A percentile compares a stretch with the other conserved stretches of the same genome.
Evolutionary conservation across 2,113 vertebrate species (phyloP).

Genomic region (Myiagra hebetior): DNA sequence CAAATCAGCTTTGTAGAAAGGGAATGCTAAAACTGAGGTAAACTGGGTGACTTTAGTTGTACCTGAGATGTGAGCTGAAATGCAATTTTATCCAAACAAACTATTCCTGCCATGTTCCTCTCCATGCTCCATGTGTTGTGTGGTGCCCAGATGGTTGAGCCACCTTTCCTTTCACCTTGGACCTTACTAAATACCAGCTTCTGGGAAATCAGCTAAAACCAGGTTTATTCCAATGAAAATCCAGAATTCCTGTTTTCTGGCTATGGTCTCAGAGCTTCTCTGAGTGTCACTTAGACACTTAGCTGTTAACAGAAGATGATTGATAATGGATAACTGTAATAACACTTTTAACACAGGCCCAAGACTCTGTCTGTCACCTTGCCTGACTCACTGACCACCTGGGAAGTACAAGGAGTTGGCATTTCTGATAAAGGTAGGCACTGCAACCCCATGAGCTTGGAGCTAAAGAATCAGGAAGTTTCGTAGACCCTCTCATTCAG

Average conservation of each 20-base stretch:
- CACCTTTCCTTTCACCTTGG: neutral
- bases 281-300: neutral
- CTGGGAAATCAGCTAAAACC: neutral
- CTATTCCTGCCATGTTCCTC: neutral
- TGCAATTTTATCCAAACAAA: neutral
- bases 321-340: neutral
- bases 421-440: slow-evolving; percentile 83
- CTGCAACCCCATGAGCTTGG: neutral
- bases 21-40: neutral
- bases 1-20: neutral
- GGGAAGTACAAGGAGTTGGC: slow-evolving; percentile 87
- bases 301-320: neutral
- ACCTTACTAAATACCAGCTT: neutral
- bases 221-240: neutral
- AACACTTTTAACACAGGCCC: slow-evolving; percentile 40
- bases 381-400: slow-evolving; percentile 92
- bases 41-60: neutral
- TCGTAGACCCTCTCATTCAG: neutral
- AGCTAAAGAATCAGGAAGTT: neutral
- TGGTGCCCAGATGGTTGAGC: neutral
- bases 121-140: neutral
- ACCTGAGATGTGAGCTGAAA: neutral
- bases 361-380: slow-evolving; percentile 61
- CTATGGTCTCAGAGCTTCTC: neutral
- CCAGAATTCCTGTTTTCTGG: neutral